phyloP scores from a whole-genome alignment of 2,888 invertebrate species.

The Acanthosepion lycidas region DNA sequence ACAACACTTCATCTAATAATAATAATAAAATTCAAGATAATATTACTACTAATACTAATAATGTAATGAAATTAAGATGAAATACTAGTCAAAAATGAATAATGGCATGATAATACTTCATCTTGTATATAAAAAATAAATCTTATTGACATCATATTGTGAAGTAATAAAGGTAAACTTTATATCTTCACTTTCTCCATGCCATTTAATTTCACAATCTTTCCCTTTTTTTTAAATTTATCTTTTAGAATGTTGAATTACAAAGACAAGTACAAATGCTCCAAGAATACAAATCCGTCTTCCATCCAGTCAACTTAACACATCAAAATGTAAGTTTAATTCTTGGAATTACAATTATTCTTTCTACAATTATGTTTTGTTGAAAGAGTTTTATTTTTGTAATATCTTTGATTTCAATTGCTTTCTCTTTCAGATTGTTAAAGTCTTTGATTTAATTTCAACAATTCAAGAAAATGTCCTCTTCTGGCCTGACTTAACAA shows the following conservation, averaged over 20 bases:
- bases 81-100: no score
- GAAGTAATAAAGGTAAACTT: no score
- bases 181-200: not conserved
- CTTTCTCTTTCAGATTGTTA: not conserved
- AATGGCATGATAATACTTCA: no score
- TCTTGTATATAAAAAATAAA: no score
- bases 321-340: conserved; percentile 46
- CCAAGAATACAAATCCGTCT: conserved; percentile 45
- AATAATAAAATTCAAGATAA: no score
- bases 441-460: not conserved
- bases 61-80: no score
- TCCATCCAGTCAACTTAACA: conserved; percentile 48
- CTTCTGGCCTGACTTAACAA: not conserved
- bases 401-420: not conserved
- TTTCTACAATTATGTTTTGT: no score
- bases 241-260: not conserved
- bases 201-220: not conserved
- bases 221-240: not conserved
- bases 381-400: no score
- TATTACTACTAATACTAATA: no score
- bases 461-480: not conserved
- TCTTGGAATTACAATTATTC: no score
- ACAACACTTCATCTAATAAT: no score
- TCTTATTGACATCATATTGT: no score
- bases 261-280: not conserved